Evolutionary conservation across 1,140 invertebrate genomes (phyloP), one percentile per base, ranked within the genome.

Genomic region (Metopolophium dirhodum): DNA sequence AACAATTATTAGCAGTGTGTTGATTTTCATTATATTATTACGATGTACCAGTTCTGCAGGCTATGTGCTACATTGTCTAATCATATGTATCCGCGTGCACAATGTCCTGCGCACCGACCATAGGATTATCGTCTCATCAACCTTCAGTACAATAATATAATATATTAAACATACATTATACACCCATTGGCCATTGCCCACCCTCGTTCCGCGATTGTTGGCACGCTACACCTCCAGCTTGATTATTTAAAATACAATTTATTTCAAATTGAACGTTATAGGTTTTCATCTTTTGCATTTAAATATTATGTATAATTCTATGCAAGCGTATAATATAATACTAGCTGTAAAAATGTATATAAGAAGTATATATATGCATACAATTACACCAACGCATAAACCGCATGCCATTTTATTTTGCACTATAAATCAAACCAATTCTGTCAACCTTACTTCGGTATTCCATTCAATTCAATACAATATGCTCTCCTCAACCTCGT

Each of bases 401-500:
- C 83, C 37, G 83, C 83, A 45, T 85, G 9, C 37, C 23, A 26
- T 85, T 85, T 85, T 85, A 85, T 85, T 45, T 85, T 45, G 14
- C 45, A 20, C 23, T n/a, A 87, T 87, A 87, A 87, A 87, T 87
- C 85, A 87, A 87, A 87, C 45, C 85, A 49, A 87, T 87, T 87
- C 85, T 87, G 85, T 87, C 85, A 87, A 87, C 85, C 41, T n/a
- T 49, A 30, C 85, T 87, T 47, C 11, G 45, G 45, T 47, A 49
- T n/a, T 87, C 37, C 85, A 49, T 87, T 49, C 41, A 47, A 49
- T 87, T 85, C 83, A 85, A 85, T 85, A 85, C 83, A 85, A 41
- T 85, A 85, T 41, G 83, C 22, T 83, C 82, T 82, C 35, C 18
- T 41, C 37, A 85, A 85, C 37, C 83, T 83, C 35, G 35, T 83